Evolutionary conservation across 2,113 vertebrate species (phyloP), one percentile per base, ranked within the genome.

Genomic region (Alethe diademata): DNA sequence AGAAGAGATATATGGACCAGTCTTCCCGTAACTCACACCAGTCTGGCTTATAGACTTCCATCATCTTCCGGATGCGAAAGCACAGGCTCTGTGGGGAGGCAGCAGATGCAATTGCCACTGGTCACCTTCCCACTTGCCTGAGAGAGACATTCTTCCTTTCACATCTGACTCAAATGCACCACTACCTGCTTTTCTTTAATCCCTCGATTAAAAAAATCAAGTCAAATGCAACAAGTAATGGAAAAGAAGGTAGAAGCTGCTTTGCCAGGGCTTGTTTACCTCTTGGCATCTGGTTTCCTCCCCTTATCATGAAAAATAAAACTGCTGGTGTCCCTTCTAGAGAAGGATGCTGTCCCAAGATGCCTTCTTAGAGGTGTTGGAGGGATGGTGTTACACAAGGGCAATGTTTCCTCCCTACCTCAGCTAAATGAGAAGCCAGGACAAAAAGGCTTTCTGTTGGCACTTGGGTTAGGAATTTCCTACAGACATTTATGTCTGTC

Each of bases 1-100:
- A 99, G 97, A 99, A 99, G 93, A 99, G 96, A 93, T 99, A 99
- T 92, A 99, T 98, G 4, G 99, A 99, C 99, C 99, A 99, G 81
- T 99, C 97, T 85, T 99, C 98, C 25, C 99, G 98, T 92, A 97
- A 97, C 87, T 99, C 99, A 82, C 99, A 99, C 99, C 99, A 99
- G 94, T 99, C 98, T 1, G 99, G 99, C 62, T 99, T 99, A 79
- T 99, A 99, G 20, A 98, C 99, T 85, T 99, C 99, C 42, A 99
- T 99, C 99, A 99, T 99, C 98, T 99, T 99, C 97, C 98, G 98
- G 86, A 99, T 96, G 5, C 99, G 99, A 97, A 99, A 99, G 89
- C 99, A 99, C 61, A 99, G 92, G 67, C 98, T 99, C 99, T 99
- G 48, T 40, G 74, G 54, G 80, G 51, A 96, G 5, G 3, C 38